Conservation (phyloP, 2,888 invertebrate species). For the Zhengitettix transpicula region DNA sequence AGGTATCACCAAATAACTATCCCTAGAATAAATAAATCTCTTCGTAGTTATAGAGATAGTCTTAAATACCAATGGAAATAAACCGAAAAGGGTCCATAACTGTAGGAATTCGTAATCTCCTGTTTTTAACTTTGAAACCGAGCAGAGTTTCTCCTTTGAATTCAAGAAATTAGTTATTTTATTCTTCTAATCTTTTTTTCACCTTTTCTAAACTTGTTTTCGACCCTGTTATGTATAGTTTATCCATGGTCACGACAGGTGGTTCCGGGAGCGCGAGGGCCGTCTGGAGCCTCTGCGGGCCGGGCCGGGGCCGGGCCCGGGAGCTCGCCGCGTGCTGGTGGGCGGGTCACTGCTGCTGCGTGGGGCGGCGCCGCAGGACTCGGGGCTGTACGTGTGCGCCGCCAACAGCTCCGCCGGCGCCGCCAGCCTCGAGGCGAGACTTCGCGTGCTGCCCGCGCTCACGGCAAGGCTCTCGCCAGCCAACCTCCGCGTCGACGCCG, state of each 20-base stretch:
- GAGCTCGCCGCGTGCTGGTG: constrained; percentile 10
- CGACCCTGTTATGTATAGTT: too few relatives aligned
- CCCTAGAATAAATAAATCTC: too few relatives aligned
- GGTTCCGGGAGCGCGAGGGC: not conserved
- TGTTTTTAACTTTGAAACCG: too few relatives aligned
- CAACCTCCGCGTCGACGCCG: constrained; percentile 21
- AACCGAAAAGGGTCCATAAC: too few relatives aligned
- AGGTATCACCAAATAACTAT: too few relatives aligned
- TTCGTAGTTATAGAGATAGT: too few relatives aligned
- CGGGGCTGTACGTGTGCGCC: constrained; percentile 23
- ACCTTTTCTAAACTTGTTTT: too few relatives aligned
- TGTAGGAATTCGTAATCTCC: too few relatives aligned
- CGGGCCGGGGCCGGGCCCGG: not conserved
- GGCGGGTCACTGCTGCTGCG: constrained; percentile 15
- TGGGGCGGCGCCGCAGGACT: constrained; percentile 14
- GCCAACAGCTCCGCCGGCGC: constrained; percentile 22
- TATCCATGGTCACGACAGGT: not conserved
- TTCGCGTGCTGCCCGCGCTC: constrained; percentile 19
- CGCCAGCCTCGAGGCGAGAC: constrained; percentile 18
- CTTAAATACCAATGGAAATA: too few relatives aligned
- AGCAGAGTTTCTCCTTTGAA: too few relatives aligned
- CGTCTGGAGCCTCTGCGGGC: not conserved
- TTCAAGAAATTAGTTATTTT: too few relatives aligned
- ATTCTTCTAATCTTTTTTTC: too few relatives aligned
- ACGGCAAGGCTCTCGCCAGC: constrained; percentile 14